Percentiles rank a stretch among this genome's conserved stretches.
phyloP scores from a whole-genome alignment of 2,113 vertebrate species.

The Pedetes capensis region DNA sequence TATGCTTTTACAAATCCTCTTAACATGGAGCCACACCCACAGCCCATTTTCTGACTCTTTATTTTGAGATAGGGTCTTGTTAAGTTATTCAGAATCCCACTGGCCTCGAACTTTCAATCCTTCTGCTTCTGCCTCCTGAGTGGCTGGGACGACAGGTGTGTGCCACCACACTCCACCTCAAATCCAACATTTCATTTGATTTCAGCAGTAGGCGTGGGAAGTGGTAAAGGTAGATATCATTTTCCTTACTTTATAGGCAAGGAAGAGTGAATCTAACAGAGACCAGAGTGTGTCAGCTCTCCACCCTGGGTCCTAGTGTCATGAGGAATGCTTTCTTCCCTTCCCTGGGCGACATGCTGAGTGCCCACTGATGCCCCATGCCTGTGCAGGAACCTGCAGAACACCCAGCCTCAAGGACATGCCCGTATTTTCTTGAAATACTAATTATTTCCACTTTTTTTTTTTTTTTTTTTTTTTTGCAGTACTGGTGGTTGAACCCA shows the following conservation, averaged over 20 bases:
- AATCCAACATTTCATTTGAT: not conserved
- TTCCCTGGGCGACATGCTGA: not conserved
- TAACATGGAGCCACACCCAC: no score
- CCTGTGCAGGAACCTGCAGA: not conserved
- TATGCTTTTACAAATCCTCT: no score
- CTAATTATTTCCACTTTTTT: not conserved
- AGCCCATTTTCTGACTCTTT: no score
- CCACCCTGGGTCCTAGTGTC: not conserved
- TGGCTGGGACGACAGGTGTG: no score
- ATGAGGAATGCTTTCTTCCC: no score
- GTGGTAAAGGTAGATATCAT: not conserved
- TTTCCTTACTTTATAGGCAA: not conserved
- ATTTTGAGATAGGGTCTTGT: no score
- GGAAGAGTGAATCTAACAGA: not conserved
- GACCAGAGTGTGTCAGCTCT: not conserved
- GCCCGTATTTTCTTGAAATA: not conserved
- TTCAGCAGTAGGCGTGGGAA: not conserved
- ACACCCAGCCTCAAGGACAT: not conserved
- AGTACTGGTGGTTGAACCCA: no score
- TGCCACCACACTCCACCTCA: no score
- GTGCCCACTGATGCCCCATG: accelerated
- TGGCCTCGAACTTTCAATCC: no score
- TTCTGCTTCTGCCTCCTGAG: no score
- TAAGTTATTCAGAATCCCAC: no score
- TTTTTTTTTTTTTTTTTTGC: no score